These are phyloP conservation scores for Hexactinellida sp. DNA, from an alignment of 37 sponge, comb jelly and placozoan species.

Conservation along the genomic window DNA sequence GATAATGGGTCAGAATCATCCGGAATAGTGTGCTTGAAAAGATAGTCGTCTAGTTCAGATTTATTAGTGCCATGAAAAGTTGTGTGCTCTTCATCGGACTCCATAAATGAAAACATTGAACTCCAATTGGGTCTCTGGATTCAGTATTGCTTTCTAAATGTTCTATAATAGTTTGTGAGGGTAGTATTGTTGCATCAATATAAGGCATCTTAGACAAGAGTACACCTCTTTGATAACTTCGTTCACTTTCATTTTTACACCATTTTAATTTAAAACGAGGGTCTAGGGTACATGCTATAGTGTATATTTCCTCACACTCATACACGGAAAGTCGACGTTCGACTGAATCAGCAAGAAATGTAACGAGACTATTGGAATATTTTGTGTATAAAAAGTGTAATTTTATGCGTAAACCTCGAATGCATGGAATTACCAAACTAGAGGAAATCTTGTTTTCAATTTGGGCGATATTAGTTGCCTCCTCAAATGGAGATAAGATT, in stretches of 20 bases:
- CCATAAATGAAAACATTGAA: neutral
- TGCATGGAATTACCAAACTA: neutral
- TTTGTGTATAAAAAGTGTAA: neutral
- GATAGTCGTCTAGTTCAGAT: neutral
- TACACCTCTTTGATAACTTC: constrained; percentile 7
- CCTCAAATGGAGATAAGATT: constrained; percentile 12
- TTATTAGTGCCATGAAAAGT: neutral
- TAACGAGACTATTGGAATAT: constrained; percentile 11
- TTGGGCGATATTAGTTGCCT: neutral
- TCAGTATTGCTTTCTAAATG: neutral
- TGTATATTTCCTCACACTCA: constrained; percentile 6
- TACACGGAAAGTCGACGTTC: neutral
- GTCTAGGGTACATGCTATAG: constrained; percentile 1
- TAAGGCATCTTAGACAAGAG: constrained; percentile 12
- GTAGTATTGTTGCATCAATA: neutral
- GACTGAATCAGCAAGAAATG: neutral
- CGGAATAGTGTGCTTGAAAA: neutral
- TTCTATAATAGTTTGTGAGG: neutral
- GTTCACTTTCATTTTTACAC: constrained; percentile 12
- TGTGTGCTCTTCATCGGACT: neutral
- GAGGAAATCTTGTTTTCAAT: neutral
- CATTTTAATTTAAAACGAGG: neutral
- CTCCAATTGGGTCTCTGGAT: neutral
- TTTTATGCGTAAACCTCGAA: constrained; percentile 6
- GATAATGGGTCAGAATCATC: neutral